Evolutionary conservation across 2,113 vertebrate species (phyloP).

Genomic region (Cephalopterus ornatus): DNA sequence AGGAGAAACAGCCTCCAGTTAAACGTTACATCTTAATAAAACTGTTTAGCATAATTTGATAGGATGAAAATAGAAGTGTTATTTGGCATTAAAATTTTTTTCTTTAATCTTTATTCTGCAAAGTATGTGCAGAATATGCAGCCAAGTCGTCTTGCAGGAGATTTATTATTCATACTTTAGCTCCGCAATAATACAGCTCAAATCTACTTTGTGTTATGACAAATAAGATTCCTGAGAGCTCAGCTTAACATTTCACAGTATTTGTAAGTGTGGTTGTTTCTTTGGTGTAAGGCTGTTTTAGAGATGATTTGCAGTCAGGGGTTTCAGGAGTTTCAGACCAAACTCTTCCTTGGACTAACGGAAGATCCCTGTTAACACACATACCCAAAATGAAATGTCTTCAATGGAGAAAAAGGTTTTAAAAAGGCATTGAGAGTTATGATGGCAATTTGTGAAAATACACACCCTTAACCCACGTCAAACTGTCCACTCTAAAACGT

Average conservation of each 20-base stretch:
- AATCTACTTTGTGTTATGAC: neutral
- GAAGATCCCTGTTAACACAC: neutral
- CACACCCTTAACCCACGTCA: neutral
- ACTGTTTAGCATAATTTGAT: constrained; percentile 50
- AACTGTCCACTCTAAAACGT: neutral
- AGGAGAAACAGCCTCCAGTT: constrained; percentile 48
- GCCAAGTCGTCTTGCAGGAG: neutral
- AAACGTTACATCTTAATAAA: constrained; percentile 51
- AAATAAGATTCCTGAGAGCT: constrained; percentile 1
- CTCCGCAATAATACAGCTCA: neutral
- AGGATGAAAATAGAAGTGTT: constrained; percentile 56
- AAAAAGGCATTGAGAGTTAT: neutral
- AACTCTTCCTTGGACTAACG: neutral
- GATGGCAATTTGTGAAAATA: neutral
- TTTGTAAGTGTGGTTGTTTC: neutral
- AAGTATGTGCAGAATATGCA: neutral
- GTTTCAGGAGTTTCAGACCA: neutral
- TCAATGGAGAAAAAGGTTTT: neutral
- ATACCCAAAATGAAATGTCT: neutral
- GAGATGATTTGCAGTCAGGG: neutral
- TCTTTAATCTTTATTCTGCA: constrained; percentile 27
- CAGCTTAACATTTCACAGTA: neutral
- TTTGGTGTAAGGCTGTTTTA: neutral
- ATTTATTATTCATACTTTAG: constrained; percentile 17
- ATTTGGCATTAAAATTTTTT: neutral